Base-by-base conservation (phyloP, 2,888 invertebrate genomes). In the Sminthurinus aureus region DNA sequence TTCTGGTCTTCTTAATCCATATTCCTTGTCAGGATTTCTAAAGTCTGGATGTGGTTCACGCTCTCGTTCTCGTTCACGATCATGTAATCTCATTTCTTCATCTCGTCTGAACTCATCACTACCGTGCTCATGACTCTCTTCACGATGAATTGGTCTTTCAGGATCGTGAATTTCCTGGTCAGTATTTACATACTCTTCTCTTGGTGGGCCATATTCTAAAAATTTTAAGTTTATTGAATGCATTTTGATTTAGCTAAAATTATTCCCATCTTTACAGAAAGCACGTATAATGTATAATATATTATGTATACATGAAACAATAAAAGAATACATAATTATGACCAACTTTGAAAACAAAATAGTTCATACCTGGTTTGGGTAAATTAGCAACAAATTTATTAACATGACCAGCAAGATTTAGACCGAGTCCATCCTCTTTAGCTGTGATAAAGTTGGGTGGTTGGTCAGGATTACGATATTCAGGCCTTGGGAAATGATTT, bases 131-230 rank as follows among this genome's bases (percentile, higher is more conserved):
- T 15, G 18, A 58, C 58, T 58, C 15, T 52, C 20, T 13, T 69
- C 51, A 6, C 15, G 22, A 38, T 38, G 38, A 38, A 38, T 38
- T 38, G 38, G 38, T 6, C 38, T 38, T 58, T 58, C 58, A 13
- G 58, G 4, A 38, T 38, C 38, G 6, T 38, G 38, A 38, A 38
- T 38, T 38, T 38, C 38, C 38, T 38, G 38, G 2, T 58, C 58
- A 13, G 58, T 18, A 71, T 58, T 58, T 12, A 58, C 58, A 58
- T 58, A 58, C 24, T 26, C 24, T 11, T 71, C 22, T 18, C 66
- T 22, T 0, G 83, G 69, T 26, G 80, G 76, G 1, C 74, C 75
- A 26, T 75, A 80, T 69, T 79, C 80, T n/a, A n/a, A 12, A 38
- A 38, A n/a, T 52, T 58, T 58, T 58, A 18, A 58, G 9, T 58